Percentiles rank a stretch among this genome's conserved stretches.
Conservation (phyloP, 2,797 vertebrate genomes). For the Clarias fuscus region DNA sequence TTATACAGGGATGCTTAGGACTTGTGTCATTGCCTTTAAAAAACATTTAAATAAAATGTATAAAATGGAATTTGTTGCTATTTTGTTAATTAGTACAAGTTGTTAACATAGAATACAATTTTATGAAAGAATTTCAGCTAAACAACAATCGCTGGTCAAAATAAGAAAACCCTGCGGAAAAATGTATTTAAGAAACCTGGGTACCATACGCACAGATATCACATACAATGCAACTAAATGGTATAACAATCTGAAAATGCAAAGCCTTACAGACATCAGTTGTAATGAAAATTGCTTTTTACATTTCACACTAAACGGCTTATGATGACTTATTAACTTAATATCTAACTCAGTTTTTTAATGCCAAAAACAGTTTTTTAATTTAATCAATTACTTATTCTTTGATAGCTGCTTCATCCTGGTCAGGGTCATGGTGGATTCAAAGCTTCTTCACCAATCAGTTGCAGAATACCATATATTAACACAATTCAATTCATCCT, state of each 20-base stretch:
- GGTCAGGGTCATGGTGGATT: not conserved
- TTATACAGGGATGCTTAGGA: not conserved
- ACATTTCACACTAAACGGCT: too few species aligned
- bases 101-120: not conserved
- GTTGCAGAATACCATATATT: not conserved
- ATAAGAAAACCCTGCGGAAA: not conserved
- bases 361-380: not conserved
- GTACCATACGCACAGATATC: not conserved
- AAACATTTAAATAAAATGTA: not conserved
- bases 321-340: not conserved
- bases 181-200: not conserved
- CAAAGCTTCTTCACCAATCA: not conserved
- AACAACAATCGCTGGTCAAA: not conserved
- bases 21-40: not conserved
- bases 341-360: not conserved
- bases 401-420: not conserved
- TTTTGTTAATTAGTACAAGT: not conserved
- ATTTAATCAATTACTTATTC: not conserved
- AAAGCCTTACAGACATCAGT: not conserved
- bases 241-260: not conserved
- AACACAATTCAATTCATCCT: not conserved
- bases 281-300: too few species aligned
- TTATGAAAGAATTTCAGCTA: not conserved
- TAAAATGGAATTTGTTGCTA: not conserved
- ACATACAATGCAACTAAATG: not conserved